Percentiles rank a stretch among this genome's conserved stretches.
Conservation (phyloP, 2,797 vertebrate genomes). For the Alca torda region DNA sequence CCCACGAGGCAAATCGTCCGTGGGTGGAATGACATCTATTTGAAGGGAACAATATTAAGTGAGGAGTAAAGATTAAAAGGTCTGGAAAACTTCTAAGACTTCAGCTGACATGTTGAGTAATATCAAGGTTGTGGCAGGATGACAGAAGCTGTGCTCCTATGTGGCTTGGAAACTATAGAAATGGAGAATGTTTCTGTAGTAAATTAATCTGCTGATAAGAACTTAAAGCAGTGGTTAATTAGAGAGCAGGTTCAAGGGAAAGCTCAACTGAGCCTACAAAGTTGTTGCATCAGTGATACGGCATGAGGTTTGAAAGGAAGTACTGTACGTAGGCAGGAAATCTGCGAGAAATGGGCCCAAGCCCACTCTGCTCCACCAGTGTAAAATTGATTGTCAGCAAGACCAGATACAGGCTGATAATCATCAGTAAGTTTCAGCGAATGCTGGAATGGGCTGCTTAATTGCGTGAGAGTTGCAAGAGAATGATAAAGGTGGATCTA, state of each 20-base stretch:
- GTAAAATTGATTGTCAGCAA: not conserved
- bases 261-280: not conserved
- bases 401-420: not conserved
- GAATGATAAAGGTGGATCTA: conserved; percentile 10
- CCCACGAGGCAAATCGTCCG: not conserved
- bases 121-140: not conserved
- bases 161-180: conserved; percentile 39
- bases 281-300: not conserved
- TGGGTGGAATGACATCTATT: not conserved
- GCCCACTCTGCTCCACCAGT: not conserved
- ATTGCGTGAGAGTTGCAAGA: not conserved
- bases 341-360: not conserved
- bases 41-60: not conserved
- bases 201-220: conserved; percentile 57
- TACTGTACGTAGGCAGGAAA: not conserved
- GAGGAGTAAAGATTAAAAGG: conserved; percentile 42
- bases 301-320: not conserved
- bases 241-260: conserved; percentile 41
- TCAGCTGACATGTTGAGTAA: not conserved
- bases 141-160: not conserved
- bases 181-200: conserved; percentile 17
- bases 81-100: conserved; percentile 45
- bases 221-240: conserved; percentile 44
- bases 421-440: not conserved
- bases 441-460: not conserved